Conservation (phyloP, 2,113 vertebrate species). For the Acanthochromis polyacanthus region DNA sequence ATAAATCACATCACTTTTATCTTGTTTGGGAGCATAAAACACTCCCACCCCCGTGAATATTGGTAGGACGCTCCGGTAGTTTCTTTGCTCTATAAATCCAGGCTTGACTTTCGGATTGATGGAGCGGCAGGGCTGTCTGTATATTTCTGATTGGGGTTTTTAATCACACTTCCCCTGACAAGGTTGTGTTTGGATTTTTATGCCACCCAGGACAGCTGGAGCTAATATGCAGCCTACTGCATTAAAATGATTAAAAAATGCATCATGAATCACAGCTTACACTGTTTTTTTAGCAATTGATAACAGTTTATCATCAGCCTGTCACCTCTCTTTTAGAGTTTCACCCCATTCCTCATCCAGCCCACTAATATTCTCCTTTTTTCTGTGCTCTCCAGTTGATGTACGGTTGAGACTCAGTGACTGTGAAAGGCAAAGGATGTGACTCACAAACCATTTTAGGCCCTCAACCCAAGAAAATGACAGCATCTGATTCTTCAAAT, state of each 20-base stretch:
- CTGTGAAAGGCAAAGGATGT: too few relatives aligned
- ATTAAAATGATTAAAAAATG: not conserved
- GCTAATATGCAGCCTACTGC: not conserved
- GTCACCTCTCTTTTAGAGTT: too few relatives aligned
- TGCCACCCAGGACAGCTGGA: slow-evolving; percentile 1
- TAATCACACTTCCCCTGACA: slow-evolving; percentile 5
- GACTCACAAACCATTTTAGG: too few relatives aligned
- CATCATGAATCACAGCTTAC: not conserved
- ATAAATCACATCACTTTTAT: slow-evolving; percentile 63
- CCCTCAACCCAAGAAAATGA: too few relatives aligned
- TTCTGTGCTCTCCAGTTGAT: not conserved
- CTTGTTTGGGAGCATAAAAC: slow-evolving; percentile 51
- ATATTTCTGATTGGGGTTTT: slow-evolving; percentile 27
- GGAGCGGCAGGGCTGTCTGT: not conserved
- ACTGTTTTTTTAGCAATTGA: not conserved
- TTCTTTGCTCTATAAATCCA: slow-evolving; percentile 40
- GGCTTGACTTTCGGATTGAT: slow-evolving; percentile 24
- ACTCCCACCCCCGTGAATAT: slow-evolving; percentile 32
- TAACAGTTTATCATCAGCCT: not conserved
- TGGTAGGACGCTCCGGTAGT: slow-evolving; percentile 33
- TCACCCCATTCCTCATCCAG: too few relatives aligned
- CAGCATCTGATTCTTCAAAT: too few relatives aligned
- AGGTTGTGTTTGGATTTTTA: slow-evolving; percentile 2
- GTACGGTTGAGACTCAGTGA: too few relatives aligned
- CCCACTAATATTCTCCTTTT: not conserved